These are phyloP conservation scores for Drosophila funebris DNA, from an alignment of 1,140 invertebrate genomes.

Conservation along the genomic window DNA sequence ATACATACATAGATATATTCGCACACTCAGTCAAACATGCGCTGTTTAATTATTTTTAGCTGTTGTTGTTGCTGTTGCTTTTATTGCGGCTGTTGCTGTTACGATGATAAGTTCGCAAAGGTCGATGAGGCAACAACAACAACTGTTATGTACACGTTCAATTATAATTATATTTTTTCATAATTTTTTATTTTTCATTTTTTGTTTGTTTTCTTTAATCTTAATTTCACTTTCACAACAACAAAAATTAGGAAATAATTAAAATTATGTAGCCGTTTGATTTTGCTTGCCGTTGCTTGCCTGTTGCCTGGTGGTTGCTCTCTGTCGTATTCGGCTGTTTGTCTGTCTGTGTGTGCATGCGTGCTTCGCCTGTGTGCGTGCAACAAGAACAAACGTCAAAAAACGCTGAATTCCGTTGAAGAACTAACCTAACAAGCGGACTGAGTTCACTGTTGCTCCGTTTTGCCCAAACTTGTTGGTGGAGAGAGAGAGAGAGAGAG, in stretches of 20 bases:
- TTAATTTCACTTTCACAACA: conserved; percentile 29
- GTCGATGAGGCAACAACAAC: conserved; percentile 41
- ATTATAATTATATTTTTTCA: neutral
- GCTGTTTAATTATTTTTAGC: conserved; percentile 73
- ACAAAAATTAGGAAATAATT: conserved; percentile 4
- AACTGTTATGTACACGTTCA: conserved; percentile 17
- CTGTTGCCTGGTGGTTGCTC: conserved; percentile 15
- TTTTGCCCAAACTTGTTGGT: conserved; percentile 39
- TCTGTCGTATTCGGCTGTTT: neutral
- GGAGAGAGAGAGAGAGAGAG: conserved; percentile 8
- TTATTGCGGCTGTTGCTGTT: conserved; percentile 52
- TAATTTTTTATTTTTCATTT: neutral
- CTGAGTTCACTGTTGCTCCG: conserved; percentile 35
- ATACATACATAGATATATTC: neutral
- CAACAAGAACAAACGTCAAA: conserved; percentile 52
- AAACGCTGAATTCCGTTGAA: conserved; percentile 57
- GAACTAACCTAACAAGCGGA: conserved; percentile 48
- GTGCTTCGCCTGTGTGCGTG: conserved; percentile 5
- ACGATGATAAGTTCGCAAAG: conserved; percentile 72
- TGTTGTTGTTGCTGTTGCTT: conserved; percentile 37
- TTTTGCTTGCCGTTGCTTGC: neutral
- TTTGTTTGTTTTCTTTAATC: neutral
- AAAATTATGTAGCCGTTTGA: conserved; percentile 13
- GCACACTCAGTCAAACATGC: conserved; percentile 45
- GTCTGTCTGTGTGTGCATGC: neutral